Evolutionary conservation across 2,113 vertebrate genomes (phyloP).

Genomic region (Casuarius casuarius): DNA sequence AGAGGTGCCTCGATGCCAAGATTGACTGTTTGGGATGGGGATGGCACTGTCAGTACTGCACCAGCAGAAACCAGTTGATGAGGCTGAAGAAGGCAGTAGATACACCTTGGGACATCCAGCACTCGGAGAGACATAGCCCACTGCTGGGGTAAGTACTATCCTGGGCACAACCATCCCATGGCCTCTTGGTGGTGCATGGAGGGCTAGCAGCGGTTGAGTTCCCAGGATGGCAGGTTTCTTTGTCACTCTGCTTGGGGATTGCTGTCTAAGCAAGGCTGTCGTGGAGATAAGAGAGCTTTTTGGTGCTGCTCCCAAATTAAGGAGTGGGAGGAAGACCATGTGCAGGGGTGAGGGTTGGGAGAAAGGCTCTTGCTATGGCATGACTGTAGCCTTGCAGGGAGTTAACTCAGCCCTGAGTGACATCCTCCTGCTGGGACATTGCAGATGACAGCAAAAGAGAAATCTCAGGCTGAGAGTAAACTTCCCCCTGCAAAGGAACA

Average conservation of each 20-base stretch:
- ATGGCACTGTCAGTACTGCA: not conserved
- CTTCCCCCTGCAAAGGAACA: not conserved
- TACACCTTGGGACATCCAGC: not conserved
- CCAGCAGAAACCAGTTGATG: not conserved
- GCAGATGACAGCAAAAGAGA: not conserved
- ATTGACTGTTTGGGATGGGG: not conserved
- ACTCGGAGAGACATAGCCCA: not conserved
- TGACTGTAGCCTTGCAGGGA: not conserved
- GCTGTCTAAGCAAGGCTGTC: not conserved
- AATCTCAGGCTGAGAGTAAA: not conserved
- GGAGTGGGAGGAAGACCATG: not conserved
- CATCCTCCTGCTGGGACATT: not conserved
- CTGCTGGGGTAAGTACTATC: not conserved
- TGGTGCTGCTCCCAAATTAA: not conserved
- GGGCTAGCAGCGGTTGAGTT: not conserved
- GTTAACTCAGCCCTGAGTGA: not conserved
- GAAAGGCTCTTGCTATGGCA: not conserved
- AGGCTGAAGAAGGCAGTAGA: not conserved
- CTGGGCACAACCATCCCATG: not conserved
- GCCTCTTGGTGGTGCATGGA: not conserved
- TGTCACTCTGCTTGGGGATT: not conserved
- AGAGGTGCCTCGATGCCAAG: not conserved
- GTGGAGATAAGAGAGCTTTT: not conserved
- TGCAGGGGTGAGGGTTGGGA: not conserved
- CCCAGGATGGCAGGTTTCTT: rapidly evolving